Conservation (phyloP, 2,113 vertebrate genomes). For the Laterallus jamaicensis region DNA sequence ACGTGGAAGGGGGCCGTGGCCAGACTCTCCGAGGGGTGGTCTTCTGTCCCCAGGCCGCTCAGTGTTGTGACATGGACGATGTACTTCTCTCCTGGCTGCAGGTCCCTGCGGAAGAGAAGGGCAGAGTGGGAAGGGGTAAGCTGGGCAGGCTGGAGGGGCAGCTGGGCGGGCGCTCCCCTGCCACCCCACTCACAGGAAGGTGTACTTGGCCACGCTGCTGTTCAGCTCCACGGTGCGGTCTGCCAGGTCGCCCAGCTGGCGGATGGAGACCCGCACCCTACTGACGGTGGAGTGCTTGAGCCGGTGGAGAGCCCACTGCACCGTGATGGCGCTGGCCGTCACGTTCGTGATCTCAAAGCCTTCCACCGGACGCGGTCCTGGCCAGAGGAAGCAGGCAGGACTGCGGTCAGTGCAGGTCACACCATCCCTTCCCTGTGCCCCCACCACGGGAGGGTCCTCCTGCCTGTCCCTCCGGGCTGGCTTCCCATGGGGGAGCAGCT, state of each 20-base stretch:
- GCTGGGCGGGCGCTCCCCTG: rapidly evolving
- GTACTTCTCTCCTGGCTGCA: slow-evolving; percentile 89
- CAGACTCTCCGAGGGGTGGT: slow-evolving; percentile 86
- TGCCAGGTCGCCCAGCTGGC: slow-evolving; percentile 73
- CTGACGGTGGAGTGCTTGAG: slow-evolving; percentile 82
- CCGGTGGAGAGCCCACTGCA: slow-evolving; percentile 86
- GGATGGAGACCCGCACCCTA: slow-evolving; percentile 84
- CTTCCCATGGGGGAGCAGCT: background rate
- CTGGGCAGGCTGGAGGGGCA: background rate
- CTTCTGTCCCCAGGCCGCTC: slow-evolving; percentile 83
- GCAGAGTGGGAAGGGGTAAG: background rate
- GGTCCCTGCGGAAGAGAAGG: slow-evolving; percentile 73
- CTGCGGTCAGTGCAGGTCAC: rapidly evolving
- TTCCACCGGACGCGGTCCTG: slow-evolving; percentile 88
- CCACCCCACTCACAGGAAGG: slow-evolving; percentile 83
- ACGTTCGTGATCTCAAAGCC: slow-evolving; percentile 86
- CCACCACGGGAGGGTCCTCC: background rate
- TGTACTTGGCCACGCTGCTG: slow-evolving; percentile 80
- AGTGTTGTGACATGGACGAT: slow-evolving; percentile 83
- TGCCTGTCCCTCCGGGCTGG: background rate
- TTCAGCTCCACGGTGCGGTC: slow-evolving; percentile 82
- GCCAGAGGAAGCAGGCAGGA: background rate
- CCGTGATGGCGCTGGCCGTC: slow-evolving; percentile 84
- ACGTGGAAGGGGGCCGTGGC: slow-evolving; percentile 81
- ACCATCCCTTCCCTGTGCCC: rapidly evolving